Base-by-base conservation (phyloP, 2,888 invertebrate species). In the Orthonychiurus folsomi region DNA sequence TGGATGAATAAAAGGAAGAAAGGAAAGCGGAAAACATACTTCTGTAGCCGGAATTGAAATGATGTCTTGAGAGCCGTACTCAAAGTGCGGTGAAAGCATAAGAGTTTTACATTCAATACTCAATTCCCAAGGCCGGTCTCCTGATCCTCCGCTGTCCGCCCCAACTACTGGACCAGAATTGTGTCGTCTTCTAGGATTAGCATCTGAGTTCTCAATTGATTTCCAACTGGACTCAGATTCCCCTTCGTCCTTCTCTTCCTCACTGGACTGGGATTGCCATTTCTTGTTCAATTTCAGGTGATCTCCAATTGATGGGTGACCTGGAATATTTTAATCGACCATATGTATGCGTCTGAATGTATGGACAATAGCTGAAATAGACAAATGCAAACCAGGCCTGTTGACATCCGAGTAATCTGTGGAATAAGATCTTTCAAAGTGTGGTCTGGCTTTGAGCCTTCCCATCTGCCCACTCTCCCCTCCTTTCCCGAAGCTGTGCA, bases 31-130 rank as follows among this genome's bases (percentile, higher is more conserved):
- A 57, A 57, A n/a, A n/a, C n/a, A 37, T 28, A 26, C 73, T 68
- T 76, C 76, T 26, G 75, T 74, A 1, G 75, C 75, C 9, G 74
- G 67, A 60, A 76, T 74, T 1, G 76, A 76, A 50, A 76, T 69
- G 15, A 73, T 54, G 60, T 76, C 75, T 63, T 76, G 76, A 27
- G 75, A 75, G 23, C 76, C 76, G 56, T 70, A 69, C 65, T 77
- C 77, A 61, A 74, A 73, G 62, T 77, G 76, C 25, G 76, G 75
- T 60, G 67, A 73, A 2, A 73, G 69, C 77, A 77, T 77, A 24
- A 77, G 63, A 2, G 71, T 72, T 63, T 75, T 74, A 56, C 68
- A 69, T 21, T 72, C 66, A 25, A 75, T 69, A 48, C 74, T 70
- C 26, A 74, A 65, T 57, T 71, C 71, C 76, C 76, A 76, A 1